A percentile compares a stretch with the other conserved stretches of the same genome.
phyloP scores from a whole-genome alignment of 2,888 invertebrate species.

The Thysanoteuthis rhombus region DNA sequence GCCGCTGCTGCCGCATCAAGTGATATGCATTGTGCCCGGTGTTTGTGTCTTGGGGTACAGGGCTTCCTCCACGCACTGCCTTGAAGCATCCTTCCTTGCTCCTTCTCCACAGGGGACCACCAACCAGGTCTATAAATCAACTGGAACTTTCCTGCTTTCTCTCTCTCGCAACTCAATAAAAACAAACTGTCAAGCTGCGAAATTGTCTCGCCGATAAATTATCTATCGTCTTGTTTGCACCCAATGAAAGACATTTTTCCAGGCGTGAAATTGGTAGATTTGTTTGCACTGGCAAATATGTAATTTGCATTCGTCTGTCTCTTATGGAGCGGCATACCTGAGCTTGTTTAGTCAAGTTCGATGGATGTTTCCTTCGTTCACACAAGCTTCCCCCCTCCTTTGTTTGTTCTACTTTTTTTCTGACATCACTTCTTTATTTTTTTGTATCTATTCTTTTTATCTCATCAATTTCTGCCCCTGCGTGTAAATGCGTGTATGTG shows the following conservation, averaged over 20 bases:
- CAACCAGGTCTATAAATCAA: background rate
- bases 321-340: too few relatives aligned
- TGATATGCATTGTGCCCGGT: background rate
- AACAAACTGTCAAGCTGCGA: background rate
- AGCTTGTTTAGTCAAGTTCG: too few relatives aligned
- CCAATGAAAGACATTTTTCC: background rate
- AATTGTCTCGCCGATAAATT: constrained; percentile 12
- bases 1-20: background rate
- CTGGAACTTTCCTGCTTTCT: background rate
- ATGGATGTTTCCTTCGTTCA: too few relatives aligned
- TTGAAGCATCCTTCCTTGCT: background rate
- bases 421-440: too few relatives aligned
- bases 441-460: too few relatives aligned
- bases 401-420: too few relatives aligned
- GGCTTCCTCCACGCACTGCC: background rate
- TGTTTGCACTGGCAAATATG: background rate
- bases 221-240: background rate
- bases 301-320: background rate
- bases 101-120: background rate
- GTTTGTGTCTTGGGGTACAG: background rate
- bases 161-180: background rate
- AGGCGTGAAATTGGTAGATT: background rate
- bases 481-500: too few relatives aligned
- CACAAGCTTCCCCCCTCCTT: too few relatives aligned
- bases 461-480: too few relatives aligned